Base-by-base conservation (phyloP, 2,113 vertebrate genomes). In the Antigone vipio region DNA sequence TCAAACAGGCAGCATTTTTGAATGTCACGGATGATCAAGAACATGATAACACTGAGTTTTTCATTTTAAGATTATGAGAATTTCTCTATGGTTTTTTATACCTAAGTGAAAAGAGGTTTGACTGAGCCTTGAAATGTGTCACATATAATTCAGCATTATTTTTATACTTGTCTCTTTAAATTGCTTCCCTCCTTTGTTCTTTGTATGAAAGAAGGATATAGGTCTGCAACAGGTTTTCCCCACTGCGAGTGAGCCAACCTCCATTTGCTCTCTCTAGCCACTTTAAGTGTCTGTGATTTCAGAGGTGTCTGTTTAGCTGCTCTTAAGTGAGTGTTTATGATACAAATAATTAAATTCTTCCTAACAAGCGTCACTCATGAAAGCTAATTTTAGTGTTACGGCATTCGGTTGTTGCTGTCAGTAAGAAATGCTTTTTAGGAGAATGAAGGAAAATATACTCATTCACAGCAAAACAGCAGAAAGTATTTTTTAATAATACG, bases 1-100 rank as follows among this genome's bases (percentile, higher is more conserved):
- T 94, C 74, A 77, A 42, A 49, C 17, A 59, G 34, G 42, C 35
- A 64, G 27, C 22, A 4, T 60, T 89, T 89, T n/a, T 76, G 53
- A 93, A 73, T 93, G 85, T 92, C 95, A 88, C 1, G 0, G 63
- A 55, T 76, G 74, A 95, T 95, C 75, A 85, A 50, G 79, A 89
- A 91, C 81, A 67, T 32, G 76, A 12, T 88, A 82, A 89, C 63
- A 73, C 7, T 32, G 84, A 85, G 26, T 58, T 90, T 93, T 91
- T 94, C 76, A 87, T 95, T 96, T 94, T 55, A 66, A 91, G 79
- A 79, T 91, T 47, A 92, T 84, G 86, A 95, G 50, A 89, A 69
- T 87, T 76, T 92, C 9, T n/a, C 52, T 34, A 5, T 44, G 4
- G 0, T 14, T 90, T 77, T 80, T 77, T 42, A 64, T 38, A 35